Base-by-base conservation (phyloP, 1,140 invertebrate species). In the Hirudo medicinalis region DNA sequence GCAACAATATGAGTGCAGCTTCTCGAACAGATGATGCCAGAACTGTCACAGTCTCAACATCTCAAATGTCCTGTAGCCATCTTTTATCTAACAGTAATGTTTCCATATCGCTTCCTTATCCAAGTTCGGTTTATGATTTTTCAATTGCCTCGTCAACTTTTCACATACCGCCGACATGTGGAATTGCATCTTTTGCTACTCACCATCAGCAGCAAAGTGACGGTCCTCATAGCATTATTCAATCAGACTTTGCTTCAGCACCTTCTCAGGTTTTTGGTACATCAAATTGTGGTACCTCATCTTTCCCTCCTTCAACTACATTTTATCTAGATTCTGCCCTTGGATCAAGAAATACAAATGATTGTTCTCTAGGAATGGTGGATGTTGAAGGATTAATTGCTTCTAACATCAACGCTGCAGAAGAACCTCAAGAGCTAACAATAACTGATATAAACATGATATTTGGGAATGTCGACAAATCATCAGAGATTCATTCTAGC, bases 401-500 rank as follows among this genome's bases (percentile, higher is more conserved):
- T 25, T 63, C 57, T 63, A 9, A 8, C 1, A 63, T 63, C 4
- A 22, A 13, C 8, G 57, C 15, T 63, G 57, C 19, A 22, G 22
- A 22, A 63, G 57, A 63, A 22, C 57, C 22, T 63, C 57, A 63
- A 25, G 57, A 63, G 19, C 20, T 63, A 63, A 63, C 57, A 22
- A 63, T 63, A 22, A 25, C 57, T 63, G 57, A 63, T 32, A 63
- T 63, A 25, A 63, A 63, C 57, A 63, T 63, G 57, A 22, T 63
- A 25, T 63, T 63, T 63, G 57, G 19, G 22, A 63, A 13, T 25
- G 57, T 63, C 8, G 29, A 63, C 57, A 63, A 32, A 20, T 32
- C 57, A 63, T 9, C 57, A 15, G 29, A 22, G 22, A 25, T 22
- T n/a, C 29, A 32, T 32, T 49, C 43, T 5, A 49, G 43, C 15